Base-by-base conservation (phyloP, 2,888 invertebrate species). In the Erebia epiphron region DNA sequence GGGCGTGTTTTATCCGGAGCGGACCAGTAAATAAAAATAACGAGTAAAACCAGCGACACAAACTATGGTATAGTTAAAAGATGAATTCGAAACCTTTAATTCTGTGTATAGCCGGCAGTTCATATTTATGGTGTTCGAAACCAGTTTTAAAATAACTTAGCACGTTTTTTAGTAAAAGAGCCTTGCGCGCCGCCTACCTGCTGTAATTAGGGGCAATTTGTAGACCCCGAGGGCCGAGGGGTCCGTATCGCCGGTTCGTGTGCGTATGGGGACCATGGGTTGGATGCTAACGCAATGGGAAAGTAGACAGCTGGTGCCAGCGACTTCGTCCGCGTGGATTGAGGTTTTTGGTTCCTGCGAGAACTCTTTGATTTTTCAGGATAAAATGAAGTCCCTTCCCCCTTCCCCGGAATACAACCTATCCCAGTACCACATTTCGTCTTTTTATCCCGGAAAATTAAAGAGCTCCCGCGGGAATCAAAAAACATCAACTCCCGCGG, bases 141-240 rank as follows among this genome's bases (percentile, higher is more conserved):
- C 78, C 78, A 64, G 79, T 79, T 79, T 78, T 70, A 68, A 77
- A 78, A 78, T 78, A 79, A 79, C 76, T 79, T 80, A 79, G 79
- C 80, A 76, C 80, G 71, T 80, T 79, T 79, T 79, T 76, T 74
- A 61, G 52, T 56, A 72, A 78, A 78, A 78, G 77, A 68, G 63
- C 78, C 80, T 80, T 80, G 78, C 77, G 76, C 76, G 78, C 79
- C 79, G 76, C 80, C 77, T 79, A 80, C 80, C 80, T 80, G 80
- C 74, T 67, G 80, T 79, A 80, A 80, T 80, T 80, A 80, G 79
- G 72, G 77, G 77, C 79, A 79, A 79, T 80, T 80, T 80, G 80
- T 80, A 74, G 72, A 68, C 70, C 69, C 69, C 72, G 69, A 66
- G 71, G 75, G 69, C 68, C 67, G 72, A 69, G 68, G 72, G 75